Evolutionary conservation across 2,888 invertebrate genomes (phyloP).

Genomic region (Polydrusus tereticollis): DNA sequence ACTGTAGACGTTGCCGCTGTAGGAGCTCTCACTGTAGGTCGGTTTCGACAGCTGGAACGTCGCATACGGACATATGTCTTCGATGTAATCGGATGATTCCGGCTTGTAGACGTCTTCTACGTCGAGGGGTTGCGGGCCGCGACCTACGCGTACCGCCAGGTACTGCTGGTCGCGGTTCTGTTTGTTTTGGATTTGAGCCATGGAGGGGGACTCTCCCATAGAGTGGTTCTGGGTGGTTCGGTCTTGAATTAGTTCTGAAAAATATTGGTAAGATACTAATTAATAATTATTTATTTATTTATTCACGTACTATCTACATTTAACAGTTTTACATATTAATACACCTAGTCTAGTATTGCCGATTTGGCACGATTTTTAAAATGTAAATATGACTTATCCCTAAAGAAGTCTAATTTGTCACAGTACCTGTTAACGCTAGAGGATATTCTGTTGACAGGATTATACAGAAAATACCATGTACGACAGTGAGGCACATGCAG

Average conservation of each 20-base stretch:
- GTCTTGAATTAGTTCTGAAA: constrained; percentile 68
- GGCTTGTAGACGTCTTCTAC: constrained; percentile 70
- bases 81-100: constrained; percentile 83
- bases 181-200: constrained; percentile 84
- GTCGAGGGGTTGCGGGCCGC: constrained; percentile 66
- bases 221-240: constrained; percentile 67
- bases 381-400: too few species aligned
- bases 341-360: too few species aligned
- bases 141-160: constrained; percentile 73
- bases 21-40: constrained; percentile 89
- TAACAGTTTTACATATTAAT: too few species aligned
- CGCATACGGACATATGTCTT: constrained; percentile 94
- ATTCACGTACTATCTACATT: too few species aligned
- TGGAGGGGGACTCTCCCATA: constrained; percentile 82
- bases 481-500: too few species aligned
- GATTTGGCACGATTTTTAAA: too few species aligned
- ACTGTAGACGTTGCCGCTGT: constrained; percentile 89
- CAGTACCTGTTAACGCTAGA: too few species aligned
- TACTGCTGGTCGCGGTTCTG: constrained; percentile 85
- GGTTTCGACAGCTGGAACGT: constrained; percentile 89
- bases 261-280: background rate
- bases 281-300: background rate
- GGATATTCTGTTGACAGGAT: too few species aligned
- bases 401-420: too few species aligned
- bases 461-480: too few species aligned